Evolutionary conservation across 2,113 vertebrate species (phyloP).

Genomic region (Emydura subglobosa): DNA sequence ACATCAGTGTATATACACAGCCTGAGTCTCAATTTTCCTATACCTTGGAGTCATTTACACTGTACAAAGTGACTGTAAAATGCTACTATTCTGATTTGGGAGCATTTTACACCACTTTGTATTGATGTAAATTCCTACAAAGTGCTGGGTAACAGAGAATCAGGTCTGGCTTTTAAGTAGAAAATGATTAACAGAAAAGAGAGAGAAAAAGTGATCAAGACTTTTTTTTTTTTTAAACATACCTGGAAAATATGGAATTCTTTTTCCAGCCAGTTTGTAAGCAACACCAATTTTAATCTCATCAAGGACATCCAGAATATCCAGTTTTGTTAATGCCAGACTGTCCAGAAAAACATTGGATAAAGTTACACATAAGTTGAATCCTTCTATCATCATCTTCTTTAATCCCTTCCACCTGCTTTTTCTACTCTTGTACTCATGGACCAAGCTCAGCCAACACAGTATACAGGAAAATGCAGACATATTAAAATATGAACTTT

Average conservation of each 20-base stretch:
- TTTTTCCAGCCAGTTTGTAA: conserved; percentile 94
- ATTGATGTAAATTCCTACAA: background rate
- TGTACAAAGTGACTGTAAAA: background rate
- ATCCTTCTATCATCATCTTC: background rate
- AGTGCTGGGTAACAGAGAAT: background rate
- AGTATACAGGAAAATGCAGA: conserved; percentile 25
- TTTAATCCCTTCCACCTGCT: background rate
- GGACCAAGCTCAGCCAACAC: background rate
- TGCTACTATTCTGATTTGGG: background rate
- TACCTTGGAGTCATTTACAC: background rate
- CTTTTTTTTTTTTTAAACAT: background rate
- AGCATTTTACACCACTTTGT: background rate
- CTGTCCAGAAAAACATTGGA: conserved; percentile 74
- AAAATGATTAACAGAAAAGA: background rate
- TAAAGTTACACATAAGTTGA: background rate
- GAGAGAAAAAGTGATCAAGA: background rate
- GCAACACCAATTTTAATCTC: conserved; percentile 96
- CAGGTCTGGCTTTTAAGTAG: background rate
- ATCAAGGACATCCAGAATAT: conserved; percentile 94
- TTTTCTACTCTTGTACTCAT: background rate
- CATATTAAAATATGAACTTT: background rate
- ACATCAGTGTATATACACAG: background rate
- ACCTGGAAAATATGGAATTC: conserved; percentile 98
- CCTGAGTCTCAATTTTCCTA: background rate
- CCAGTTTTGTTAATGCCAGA: conserved; percentile 96